Evolutionary conservation across 2,888 invertebrate species (phyloP), one percentile per base, ranked within the genome.

Genomic region (Drosophila algonquin): DNA sequence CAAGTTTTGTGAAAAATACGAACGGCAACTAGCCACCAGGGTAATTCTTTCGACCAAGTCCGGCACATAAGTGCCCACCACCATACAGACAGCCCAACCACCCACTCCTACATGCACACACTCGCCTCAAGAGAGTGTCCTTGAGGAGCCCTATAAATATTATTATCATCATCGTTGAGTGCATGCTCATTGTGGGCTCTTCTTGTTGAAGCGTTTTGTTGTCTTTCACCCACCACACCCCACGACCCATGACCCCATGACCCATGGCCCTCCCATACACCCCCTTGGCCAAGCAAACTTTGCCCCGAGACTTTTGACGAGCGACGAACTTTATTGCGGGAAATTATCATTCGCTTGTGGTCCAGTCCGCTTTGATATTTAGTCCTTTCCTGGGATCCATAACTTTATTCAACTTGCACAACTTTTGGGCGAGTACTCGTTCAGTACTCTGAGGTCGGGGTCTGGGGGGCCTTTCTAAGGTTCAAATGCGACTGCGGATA

Each of bases 101-200:
- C 21, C 21, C 3, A 44, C 35, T 21, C 44, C 45, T 18, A 27
- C 45, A 57, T n/a, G 27, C 40, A 40, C 40, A 40, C 40, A 40
- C 40, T 21, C n/a, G 50, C 53, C 58, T 40, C 73, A 59, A 21
- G 59, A 70, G 77, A 78, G 79, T 87, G 87, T 82, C 90, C 88
- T 90, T 88, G 86, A 89, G 90, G 78, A 89, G 75, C 63, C 79
- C 75, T 87, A 89, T 89, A 89, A 89, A 90, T 88, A 88, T 89
- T 90, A 89, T 87, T 79, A 87, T 84, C 82, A 80, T 76, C 76
- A 72, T 61, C 24, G 51, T 56, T 52, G 54, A 44, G 53, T 63
- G 50, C 53, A 52, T 21, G 9, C 9, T 47, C 48, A 48, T 24
- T 44, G 60, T 35, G 57, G 51, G 48, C 58, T 27, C 53, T 52